Percentiles rank a stretch among this genome's conserved stretches.
These are phyloP conservation scores for Muscidifurax raptorellus DNA, from an alignment of 1,140 invertebrate species.

Conservation along the genomic window DNA sequence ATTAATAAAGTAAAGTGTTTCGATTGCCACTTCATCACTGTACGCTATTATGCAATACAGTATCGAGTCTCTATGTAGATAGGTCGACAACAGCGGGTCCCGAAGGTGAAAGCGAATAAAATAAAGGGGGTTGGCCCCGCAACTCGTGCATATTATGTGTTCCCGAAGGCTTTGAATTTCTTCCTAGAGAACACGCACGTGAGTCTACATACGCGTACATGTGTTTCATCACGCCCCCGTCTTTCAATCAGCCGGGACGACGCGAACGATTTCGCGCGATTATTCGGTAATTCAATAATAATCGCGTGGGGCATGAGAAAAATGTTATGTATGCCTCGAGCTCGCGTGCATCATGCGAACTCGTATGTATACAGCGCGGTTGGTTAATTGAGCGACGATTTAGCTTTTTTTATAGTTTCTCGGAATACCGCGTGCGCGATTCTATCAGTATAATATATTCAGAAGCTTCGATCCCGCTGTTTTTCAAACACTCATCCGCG, in stretches of 20 bases:
- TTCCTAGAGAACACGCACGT: neutral
- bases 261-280: slow-evolving; percentile 35
- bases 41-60: too few relatives aligned
- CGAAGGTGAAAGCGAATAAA: neutral
- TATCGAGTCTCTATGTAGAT: too few relatives aligned
- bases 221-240: neutral
- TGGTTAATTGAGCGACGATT: neutral
- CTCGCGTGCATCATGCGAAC: neutral
- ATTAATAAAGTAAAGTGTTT: too few relatives aligned
- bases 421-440: neutral
- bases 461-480: too few relatives aligned
- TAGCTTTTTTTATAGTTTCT: too few relatives aligned
- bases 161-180: neutral
- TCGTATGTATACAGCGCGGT: too few relatives aligned
- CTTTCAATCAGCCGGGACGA: neutral
- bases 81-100: too few relatives aligned
- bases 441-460: too few relatives aligned
- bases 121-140: neutral
- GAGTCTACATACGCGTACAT: neutral
- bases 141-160: neutral
- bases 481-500: too few relatives aligned
- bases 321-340: neutral
- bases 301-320: neutral
- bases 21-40: too few relatives aligned
- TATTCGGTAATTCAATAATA: slow-evolving; percentile 48